A percentile compares a stretch with the other conserved stretches of the same genome.
phyloP scores from a whole-genome alignment of 2,113 vertebrate species.

The Myodes glareolus region DNA sequence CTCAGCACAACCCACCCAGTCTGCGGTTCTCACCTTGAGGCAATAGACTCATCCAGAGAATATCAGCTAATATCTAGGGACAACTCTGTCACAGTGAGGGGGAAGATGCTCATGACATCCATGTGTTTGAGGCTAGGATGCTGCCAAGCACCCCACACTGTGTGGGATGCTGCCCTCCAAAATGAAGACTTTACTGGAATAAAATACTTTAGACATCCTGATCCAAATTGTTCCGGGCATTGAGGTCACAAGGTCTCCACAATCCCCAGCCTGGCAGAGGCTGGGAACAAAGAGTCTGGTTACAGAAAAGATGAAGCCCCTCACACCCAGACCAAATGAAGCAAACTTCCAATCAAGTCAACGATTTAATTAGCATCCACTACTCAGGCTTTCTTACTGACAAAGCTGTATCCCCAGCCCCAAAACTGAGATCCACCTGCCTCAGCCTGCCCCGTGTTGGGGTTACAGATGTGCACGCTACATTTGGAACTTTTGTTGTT shows the following conservation, averaged over 20 bases:
- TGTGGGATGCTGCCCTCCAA: not conserved
- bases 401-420: not conserved
- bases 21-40: not conserved
- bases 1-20: not conserved
- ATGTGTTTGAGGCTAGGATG: not conserved
- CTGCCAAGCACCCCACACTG: not conserved
- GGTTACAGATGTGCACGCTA: not conserved
- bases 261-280: not conserved
- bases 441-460: not conserved
- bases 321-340: not conserved
- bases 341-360: not conserved
- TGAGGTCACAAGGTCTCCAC: not conserved
- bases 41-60: not conserved
- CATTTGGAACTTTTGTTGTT: not conserved
- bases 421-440: not conserved
- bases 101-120: not conserved
- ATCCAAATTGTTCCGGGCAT: not conserved
- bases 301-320: not conserved
- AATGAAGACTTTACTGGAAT: not conserved
- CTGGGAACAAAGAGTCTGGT: not conserved
- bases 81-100: not conserved
- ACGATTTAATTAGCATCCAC: not conserved
- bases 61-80: not conserved
- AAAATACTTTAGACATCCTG: not conserved
- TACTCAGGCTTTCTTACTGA: not conserved